Evolutionary conservation across 2,113 vertebrate genomes (phyloP).

Genomic region (Anoura caudifer): DNA sequence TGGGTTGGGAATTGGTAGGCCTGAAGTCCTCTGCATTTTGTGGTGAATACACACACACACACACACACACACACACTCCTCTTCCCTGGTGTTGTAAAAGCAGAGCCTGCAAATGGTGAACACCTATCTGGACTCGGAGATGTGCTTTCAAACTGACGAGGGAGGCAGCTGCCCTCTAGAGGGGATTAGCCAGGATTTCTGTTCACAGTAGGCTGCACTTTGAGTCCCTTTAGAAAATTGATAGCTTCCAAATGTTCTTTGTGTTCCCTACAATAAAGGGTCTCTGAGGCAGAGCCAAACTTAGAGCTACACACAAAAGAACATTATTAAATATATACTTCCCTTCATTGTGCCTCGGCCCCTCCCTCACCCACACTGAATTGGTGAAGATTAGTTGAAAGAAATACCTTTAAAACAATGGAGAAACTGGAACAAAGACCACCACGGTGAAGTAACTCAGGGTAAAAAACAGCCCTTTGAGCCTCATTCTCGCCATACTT

Average conservation of each 20-base stretch:
- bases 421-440: not conserved
- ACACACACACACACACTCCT: no score
- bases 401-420: not conserved
- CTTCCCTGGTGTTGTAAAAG: not conserved
- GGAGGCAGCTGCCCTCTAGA: conserved; percentile 60
- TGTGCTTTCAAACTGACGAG: not conserved
- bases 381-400: conserved; percentile 8
- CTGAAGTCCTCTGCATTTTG: not conserved
- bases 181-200: not conserved
- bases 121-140: not conserved
- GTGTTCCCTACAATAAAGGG: not conserved
- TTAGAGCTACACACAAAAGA: not conserved
- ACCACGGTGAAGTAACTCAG: not conserved
- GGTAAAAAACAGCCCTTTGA: not conserved
- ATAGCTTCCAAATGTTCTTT: conserved; percentile 51
- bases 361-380: not conserved
- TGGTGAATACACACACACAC: not conserved
- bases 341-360: not conserved
- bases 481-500: not conserved
- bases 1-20: not conserved
- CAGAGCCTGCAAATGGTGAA: not conserved
- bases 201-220: not conserved
- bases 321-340: conserved; percentile 53
- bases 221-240: not conserved
- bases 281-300: conserved; percentile 32